Evolutionary conservation across 2,113 vertebrate genomes (phyloP).

Genomic region (Lanius ludovicianus): DNA sequence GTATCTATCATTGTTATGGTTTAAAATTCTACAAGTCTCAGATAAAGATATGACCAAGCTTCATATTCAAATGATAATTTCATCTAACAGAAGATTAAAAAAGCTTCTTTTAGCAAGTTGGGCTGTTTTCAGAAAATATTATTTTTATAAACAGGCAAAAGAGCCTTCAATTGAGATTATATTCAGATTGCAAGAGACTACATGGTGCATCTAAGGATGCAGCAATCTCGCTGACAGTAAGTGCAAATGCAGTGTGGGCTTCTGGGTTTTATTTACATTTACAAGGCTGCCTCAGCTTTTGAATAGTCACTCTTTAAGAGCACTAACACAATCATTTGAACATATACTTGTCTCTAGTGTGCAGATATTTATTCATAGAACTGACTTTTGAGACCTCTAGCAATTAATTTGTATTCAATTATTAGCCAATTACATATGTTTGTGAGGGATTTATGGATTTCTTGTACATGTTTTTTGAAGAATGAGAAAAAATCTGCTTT

Average conservation of each 20-base stretch:
- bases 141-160: not conserved
- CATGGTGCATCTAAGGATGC: not conserved
- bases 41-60: conserved; percentile 6
- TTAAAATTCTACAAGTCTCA: not conserved
- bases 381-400: not conserved
- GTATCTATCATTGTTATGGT: not conserved
- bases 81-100: not conserved
- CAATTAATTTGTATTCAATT: not conserved
- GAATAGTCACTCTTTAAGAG: not conserved
- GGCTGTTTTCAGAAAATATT: not conserved
- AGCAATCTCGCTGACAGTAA: not conserved
- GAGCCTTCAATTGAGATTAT: not conserved
- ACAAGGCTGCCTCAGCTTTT: not conserved
- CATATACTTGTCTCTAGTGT: not conserved
- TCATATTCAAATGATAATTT: not conserved
- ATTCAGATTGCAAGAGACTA: not conserved
- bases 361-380: not conserved
- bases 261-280: not conserved
- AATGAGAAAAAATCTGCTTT: not conserved
- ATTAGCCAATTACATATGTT: not conserved
- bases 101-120: not conserved
- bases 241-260: not conserved
- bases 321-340: not conserved
- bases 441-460: not conserved
- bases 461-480: not conserved